Base-by-base conservation (phyloP, 2,113 vertebrate species). In the Corydoras sp. region DNA sequence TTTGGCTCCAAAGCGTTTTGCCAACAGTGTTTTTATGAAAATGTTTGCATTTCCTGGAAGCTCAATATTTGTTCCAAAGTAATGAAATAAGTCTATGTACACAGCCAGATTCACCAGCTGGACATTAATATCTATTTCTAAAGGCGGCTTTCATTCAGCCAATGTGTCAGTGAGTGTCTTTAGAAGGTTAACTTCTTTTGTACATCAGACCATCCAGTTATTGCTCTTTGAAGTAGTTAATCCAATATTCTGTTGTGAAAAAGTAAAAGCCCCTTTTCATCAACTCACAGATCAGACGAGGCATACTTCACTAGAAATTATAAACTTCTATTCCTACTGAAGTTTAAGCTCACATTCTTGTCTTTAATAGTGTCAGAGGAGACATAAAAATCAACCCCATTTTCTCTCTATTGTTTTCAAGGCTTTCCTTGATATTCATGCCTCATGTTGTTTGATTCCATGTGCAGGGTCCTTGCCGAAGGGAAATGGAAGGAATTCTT, bases 401-500 rank as follows among this genome's bases (percentile, higher is more conserved):
- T 56, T 3, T 1, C 13, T 56, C 14, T 10, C 54, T 7, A n/a
- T 56, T 56, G 54, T 56, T 56, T 56, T 3, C 14, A n/a, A 15
- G 54, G 12, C 12, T 10, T 56, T 56, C 54, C 54, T 15, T 56
- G 54, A 56, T n/a, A 3, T 10, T 12, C 13, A 56, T 8, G 13
- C 63, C 50, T 5, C 35, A 30, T 32, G 55, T 24, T 74, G 58
- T 77, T 73, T 65, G 32, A 2, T 31, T 81, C 48, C 50, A 74
- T 73, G 62, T 69, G 14, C 77, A 98, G 96, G 95, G 96, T 76
- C 96, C 96, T 13, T 98, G 96, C 85, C 93, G 93, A 14, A 90
- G 93, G 82, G 94, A 97, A 81, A 94, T 98, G 83, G 94, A 96
- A 71, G 91, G 90, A 74, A 92, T 94, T 3, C 85, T 98, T 84